Percentiles rank a stretch among this genome's conserved stretches.
These are phyloP conservation scores for Percina caprodes DNA, from an alignment of 2,113 vertebrate species.

Conservation along the genomic window DNA sequence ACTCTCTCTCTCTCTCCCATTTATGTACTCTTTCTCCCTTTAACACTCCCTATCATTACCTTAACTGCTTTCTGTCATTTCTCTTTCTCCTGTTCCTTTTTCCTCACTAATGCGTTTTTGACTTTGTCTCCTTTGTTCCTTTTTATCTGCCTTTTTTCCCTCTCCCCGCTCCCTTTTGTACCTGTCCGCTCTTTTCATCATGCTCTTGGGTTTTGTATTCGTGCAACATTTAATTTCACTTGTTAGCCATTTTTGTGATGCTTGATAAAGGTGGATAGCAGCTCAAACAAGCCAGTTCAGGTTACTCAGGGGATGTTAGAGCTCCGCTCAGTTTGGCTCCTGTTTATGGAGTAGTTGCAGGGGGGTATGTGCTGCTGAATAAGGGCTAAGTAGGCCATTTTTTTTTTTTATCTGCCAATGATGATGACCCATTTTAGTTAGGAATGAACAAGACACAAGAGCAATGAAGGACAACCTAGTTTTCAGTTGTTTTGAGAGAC, in stretches of 20 bases:
- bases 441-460: constrained; percentile 46
- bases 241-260: constrained; percentile 9
- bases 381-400: constrained; percentile 63
- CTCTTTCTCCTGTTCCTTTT: constrained; percentile 40
- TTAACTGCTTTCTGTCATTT: constrained; percentile 57
- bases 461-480: constrained; percentile 29
- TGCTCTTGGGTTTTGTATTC: constrained; percentile 41
- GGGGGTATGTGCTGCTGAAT: constrained; percentile 40
- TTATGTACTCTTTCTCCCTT: constrained; percentile 31
- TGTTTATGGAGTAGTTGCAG: constrained; percentile 22
- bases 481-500: constrained; percentile 28
- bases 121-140: constrained; percentile 52
- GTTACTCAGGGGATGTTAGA: constrained; percentile 6
- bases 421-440: constrained; percentile 63
- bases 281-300: constrained; percentile 32
- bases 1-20: constrained; percentile 23
- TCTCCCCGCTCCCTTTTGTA: constrained; percentile 31
- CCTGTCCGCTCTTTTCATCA: constrained; percentile 32
- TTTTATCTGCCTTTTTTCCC: constrained; percentile 57
- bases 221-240: constrained; percentile 35
- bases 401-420: constrained; percentile 57
- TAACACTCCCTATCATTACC: constrained; percentile 57
- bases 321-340: constrained; percentile 24
- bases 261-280: constrained; percentile 12
- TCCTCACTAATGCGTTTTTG: constrained; percentile 45